A percentile compares a stretch with the other conserved stretches of the same genome.
Evolutionary conservation across 2,888 invertebrate genomes (phyloP).

Genomic region (Eucriotettix oculatus): DNA sequence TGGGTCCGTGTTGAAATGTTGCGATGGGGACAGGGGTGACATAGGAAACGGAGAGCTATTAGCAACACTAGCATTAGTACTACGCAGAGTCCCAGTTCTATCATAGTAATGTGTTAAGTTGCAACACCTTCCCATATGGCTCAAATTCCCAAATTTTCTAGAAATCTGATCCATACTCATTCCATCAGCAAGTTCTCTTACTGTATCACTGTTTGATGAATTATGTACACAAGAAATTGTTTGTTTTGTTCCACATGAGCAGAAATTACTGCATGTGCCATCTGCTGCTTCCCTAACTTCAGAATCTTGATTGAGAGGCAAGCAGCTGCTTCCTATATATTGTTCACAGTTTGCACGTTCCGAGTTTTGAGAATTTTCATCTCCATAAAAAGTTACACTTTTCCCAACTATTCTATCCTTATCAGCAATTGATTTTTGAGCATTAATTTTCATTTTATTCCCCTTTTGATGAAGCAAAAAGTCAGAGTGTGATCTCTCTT

Average conservation of each 20-base stretch:
- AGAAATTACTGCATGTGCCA: background rate
- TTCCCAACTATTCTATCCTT: too few species aligned
- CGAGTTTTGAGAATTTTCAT: too few species aligned
- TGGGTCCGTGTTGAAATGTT: slow-evolving; percentile 17
- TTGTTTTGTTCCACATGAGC: background rate
- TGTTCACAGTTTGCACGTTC: too few species aligned
- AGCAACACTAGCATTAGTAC: background rate
- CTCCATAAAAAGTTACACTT: too few species aligned
- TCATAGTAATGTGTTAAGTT: background rate
- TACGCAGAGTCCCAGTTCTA: too few species aligned
- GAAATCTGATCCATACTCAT: slow-evolving; percentile 1
- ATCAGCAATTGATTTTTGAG: too few species aligned
- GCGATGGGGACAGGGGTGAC: background rate
- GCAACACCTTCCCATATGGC: background rate
- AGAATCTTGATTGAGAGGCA: too few species aligned
- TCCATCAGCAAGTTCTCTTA: slow-evolving; percentile 1
- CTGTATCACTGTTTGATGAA: background rate
- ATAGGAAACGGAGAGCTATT: background rate
- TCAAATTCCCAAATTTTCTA: background rate
- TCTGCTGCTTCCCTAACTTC: background rate
- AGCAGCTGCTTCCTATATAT: too few species aligned
- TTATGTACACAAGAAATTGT: background rate
- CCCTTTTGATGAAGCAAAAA: background rate
- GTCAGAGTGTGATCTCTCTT: background rate
- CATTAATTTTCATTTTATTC: too few species aligned